Evolutionary conservation across 2,797 vertebrate species (phyloP), one percentile per base, ranked within the genome.

Genomic region (Pempheris klunzingeri): DNA sequence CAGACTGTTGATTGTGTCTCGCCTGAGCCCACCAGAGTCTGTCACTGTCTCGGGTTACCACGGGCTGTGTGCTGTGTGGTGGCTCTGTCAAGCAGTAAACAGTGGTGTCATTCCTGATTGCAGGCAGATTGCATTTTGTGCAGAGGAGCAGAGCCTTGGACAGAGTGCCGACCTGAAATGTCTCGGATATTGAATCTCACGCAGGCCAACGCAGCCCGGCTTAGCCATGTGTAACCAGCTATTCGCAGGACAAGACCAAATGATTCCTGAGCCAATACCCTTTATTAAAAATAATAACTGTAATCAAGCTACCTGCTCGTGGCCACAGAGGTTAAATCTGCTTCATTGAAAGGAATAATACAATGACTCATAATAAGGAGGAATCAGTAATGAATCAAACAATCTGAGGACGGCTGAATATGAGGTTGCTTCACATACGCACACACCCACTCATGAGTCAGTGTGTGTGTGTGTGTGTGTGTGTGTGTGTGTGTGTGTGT

Each of bases 211-310:
- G 20, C 60, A 68, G 60, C 49, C 49, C n/a, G 13, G 67, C 77
- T 75, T 67, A 84, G 73, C 78, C 84, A 53, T 64, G 75, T 47
- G 2, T 80, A 90, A 87, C 86, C 80, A 71, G 77, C 70, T 77
- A 81, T 88, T 90, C 91, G 76, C 74, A 67, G 61, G 73, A 90
- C 74, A 79, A 87, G 82, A 85, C 76, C 81, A 79, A 91, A 90
- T 84, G 84, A 90, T 87, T 90, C 86, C 90, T 28, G 24, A 84
- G 83, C 87, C 89, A 88, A 86, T 88, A 90, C 78, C 74, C 82
- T 90, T 92, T 90, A 92, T 92, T 92, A 91, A 89, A 90, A 90
- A 91, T 90, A 92, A 95, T 94, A 91, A 92, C 91, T 88, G 82
- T 91, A 93, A 94, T 95, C 94, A 92, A 79, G 78, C 85, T 86